Base-by-base conservation (phyloP, 2,888 invertebrate species). In the Cylindroiulus punctatus region DNA sequence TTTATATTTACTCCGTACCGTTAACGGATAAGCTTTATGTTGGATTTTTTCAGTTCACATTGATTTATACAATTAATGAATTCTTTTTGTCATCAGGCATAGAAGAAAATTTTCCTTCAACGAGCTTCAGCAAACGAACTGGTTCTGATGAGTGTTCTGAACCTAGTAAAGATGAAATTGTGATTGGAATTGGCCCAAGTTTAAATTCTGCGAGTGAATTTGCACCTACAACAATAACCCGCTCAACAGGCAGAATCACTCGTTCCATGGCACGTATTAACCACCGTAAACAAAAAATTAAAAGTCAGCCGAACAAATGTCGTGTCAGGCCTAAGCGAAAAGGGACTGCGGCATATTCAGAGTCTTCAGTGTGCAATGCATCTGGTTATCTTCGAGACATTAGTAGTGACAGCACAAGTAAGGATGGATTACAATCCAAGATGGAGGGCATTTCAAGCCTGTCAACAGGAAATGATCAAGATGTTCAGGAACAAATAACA, bases 221-320 rank as follows among this genome's bases (percentile, higher is more conserved):
- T 26, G 26, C 10, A 2, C 26, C 65, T 12, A 1, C 65, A 65
- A 26, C 8, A 12, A 12, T 12, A n/a, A 26, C 65, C 26, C 12
- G 0, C 8, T n/a, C 65, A 1, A 10, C 26, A 65, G 65, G 65
- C 65, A 65, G 65, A 65, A 12, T 65, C 26, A 65, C 65, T 26
- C 65, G 65, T 65, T 65, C 65, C 26, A 65, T 65, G 65, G 65
- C 65, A 8, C 65, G 65, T 65, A 65, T 65, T 26, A 65, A 65
- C 26, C 12, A 65, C 26, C 65, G 65, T 8, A 65, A 65, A 26
- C 65, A 65, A 26, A 65, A 65, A 65, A 26, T 10, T 26, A 65
- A 65, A 14, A 26, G 10, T 26, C 26, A 26, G 12, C 14, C 65
- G 0, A 65, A 26, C 26, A 65, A 8, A 12, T 2, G 65, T n/a